Evolutionary conservation across 2,888 invertebrate species (phyloP).

Genomic region (Chrysodeixis includens): DNA sequence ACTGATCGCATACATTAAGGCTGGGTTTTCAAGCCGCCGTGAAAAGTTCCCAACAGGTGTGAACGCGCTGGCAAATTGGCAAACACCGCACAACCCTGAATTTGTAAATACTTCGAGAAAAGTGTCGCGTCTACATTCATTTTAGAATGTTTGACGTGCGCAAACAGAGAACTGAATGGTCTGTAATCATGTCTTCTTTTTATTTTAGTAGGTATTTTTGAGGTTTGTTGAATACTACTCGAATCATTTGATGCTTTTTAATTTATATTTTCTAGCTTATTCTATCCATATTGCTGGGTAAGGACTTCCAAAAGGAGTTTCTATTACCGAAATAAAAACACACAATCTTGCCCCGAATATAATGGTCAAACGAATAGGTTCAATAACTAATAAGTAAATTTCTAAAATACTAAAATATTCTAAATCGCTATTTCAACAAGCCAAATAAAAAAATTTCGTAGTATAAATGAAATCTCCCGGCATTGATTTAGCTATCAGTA

Average conservation of each 20-base stretch:
- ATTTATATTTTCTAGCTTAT: no score
- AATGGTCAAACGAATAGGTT: no score
- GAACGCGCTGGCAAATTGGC: slow-evolving; percentile 55
- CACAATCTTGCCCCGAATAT: no score
- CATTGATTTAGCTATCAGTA: not conserved
- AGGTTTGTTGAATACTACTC: not conserved
- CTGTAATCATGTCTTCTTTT: not conserved
- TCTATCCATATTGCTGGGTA: no score
- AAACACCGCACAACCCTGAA: slow-evolving; percentile 42
- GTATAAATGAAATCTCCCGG: no score
- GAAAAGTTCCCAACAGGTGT: slow-evolving; percentile 73
- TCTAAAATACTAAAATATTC: no score
- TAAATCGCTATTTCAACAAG: no score
- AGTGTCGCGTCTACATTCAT: slow-evolving; percentile 24
- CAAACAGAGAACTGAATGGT: not conserved
- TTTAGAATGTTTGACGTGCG: not conserved
- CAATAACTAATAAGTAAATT: no score
- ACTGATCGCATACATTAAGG: slow-evolving; percentile 31
- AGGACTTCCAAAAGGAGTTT: no score
- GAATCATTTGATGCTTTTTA: no score
- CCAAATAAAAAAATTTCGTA: no score
- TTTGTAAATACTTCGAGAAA: slow-evolving; percentile 49
- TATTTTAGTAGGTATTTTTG: not conserved
- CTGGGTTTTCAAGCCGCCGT: slow-evolving; percentile 26
- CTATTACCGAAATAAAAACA: no score